Conservation (phyloP, 2,113 vertebrate species). For the Sphyrna mokarran region DNA sequence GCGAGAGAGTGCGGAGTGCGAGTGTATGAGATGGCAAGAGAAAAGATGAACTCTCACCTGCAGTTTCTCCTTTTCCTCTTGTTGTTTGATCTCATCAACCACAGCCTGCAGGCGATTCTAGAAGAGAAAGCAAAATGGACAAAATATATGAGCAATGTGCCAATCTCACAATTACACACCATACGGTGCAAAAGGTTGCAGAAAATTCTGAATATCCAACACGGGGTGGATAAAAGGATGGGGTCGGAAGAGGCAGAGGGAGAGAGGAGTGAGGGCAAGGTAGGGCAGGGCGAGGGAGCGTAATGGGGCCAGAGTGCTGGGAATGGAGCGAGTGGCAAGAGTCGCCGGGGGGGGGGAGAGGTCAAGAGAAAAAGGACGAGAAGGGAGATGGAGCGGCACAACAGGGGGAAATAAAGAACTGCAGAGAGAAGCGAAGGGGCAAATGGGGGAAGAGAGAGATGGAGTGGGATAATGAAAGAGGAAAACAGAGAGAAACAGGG, state of each 20-base stretch:
- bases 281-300: too few species aligned
- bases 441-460: neutral
- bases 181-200: neutral
- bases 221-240: too few species aligned
- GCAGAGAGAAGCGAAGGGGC: too few species aligned
- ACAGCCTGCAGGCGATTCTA: conserved; percentile 88
- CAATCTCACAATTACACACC: too few species aligned
- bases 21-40: neutral
- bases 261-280: neutral
- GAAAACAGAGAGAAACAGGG: neutral
- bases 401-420: neutral
- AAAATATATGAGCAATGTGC: neutral
- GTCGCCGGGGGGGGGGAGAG: too few species aligned
- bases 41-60: conserved; percentile 61
- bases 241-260: conserved; percentile 39
- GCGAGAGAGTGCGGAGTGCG: too few species aligned
- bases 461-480: too few species aligned
- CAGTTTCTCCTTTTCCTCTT: conserved; percentile 89
- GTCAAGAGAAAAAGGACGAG: too few species aligned
- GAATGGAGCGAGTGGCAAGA: too few species aligned
- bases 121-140: conserved; percentile 32
- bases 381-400: too few species aligned
- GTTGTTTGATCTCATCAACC: conserved; percentile 86
- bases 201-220: neutral
- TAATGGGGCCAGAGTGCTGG: too few species aligned